These are phyloP conservation scores for Dasyornis broadbenti DNA, from an alignment of 2,113 vertebrate genomes.

Conservation along the genomic window DNA sequence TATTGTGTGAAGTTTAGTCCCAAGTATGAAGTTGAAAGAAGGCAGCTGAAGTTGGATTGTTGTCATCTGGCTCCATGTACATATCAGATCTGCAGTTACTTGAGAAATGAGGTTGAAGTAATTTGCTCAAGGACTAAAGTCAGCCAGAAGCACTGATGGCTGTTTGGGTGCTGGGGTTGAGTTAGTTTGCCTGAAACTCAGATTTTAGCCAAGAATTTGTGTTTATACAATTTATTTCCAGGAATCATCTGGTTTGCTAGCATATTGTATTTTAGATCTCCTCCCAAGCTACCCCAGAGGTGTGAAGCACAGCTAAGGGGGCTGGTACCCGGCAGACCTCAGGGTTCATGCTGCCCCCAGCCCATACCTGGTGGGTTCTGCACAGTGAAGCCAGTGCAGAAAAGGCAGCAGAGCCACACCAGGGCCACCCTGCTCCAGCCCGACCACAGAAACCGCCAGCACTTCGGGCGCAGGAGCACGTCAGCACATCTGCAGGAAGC, in stretches of 20 bases:
- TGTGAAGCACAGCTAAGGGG: neutral
- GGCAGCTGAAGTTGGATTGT: neutral
- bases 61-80: neutral
- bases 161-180: neutral
- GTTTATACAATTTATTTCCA: neutral
- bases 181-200: neutral
- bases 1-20: conserved; percentile 3
- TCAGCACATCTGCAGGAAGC: neutral
- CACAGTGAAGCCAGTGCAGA: too few relatives aligned
- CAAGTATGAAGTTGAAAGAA: neutral
- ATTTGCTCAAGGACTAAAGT: neutral
- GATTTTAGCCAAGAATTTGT: neutral
- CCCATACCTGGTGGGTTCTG: neutral
- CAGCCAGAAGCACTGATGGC: neutral
- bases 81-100: neutral
- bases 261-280: neutral
- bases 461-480: neutral
- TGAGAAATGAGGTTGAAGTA: neutral
- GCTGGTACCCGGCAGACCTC: neutral
- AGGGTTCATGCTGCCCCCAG: rapidly evolving
- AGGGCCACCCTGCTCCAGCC: neutral
- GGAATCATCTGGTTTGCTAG: neutral
- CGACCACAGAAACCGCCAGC: neutral
- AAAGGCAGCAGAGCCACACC: neutral
- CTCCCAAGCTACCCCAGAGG: neutral